A percentile compares a stretch with the other conserved stretches of the same genome.
Evolutionary conservation across 2,797 vertebrate species (phyloP).

Genomic region (Manis javanica): DNA sequence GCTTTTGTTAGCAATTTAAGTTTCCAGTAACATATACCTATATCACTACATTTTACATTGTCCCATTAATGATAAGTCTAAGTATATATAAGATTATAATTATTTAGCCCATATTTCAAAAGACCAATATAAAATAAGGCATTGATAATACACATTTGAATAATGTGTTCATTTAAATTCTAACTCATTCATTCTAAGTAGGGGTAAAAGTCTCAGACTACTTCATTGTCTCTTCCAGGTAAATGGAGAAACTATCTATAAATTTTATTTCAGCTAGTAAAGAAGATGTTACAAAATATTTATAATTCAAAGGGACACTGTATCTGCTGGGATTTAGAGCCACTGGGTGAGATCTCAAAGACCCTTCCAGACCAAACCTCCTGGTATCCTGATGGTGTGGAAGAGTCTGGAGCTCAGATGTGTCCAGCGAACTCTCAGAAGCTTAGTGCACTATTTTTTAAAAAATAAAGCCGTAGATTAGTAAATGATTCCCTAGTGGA

Average conservation of each 20-base stretch:
- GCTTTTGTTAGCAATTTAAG: slow-evolving; percentile 19
- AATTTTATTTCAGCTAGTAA: slow-evolving; percentile 40
- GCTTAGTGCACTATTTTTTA: not conserved
- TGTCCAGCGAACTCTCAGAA: not conserved
- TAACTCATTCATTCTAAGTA: not conserved
- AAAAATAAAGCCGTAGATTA: not conserved
- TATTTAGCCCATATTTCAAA: not conserved
- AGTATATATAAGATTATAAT: not conserved
- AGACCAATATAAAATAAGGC: not conserved
- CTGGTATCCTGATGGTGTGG: not conserved
- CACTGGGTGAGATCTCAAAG: not conserved
- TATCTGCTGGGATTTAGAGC: not conserved
- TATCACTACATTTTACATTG: not conserved
- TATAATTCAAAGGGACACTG: not conserved
- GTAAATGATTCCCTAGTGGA: slow-evolving; percentile 29
- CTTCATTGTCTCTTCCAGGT: not conserved
- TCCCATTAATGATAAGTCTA: not conserved
- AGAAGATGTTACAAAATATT: not conserved
- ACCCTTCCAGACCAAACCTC: not conserved
- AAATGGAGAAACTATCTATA: not conserved
- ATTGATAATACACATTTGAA: not conserved
- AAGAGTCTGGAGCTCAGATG: not conserved
- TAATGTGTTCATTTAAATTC: not conserved
- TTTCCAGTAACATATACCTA: not conserved
- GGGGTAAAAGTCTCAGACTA: not conserved